Conservation (phyloP, 2,797 vertebrate genomes). For the Tangara arthus region DNA sequence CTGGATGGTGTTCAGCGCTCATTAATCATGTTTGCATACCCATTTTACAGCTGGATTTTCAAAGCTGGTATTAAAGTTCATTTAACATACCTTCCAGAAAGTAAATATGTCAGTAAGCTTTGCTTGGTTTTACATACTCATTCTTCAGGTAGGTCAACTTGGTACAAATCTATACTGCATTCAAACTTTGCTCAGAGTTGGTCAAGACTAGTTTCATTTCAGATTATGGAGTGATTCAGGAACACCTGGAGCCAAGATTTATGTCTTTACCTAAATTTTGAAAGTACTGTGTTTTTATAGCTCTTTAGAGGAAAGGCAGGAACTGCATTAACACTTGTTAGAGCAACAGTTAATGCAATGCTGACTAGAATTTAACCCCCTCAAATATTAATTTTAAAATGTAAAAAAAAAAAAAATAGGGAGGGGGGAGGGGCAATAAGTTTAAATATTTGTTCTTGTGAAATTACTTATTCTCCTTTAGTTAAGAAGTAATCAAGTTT, state of each 20-base stretch:
- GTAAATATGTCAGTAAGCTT: slow-evolving; percentile 71
- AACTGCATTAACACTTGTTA: slow-evolving; percentile 79
- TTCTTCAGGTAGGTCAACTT: slow-evolving; percentile 43
- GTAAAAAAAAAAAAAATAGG: not conserved
- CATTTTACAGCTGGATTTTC: slow-evolving; percentile 72
- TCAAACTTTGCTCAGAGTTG: slow-evolving; percentile 55
- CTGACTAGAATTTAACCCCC: slow-evolving; percentile 62
- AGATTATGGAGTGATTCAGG: slow-evolving; percentile 68
- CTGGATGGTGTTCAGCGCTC: slow-evolving; percentile 53
- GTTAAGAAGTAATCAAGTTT: not conserved
- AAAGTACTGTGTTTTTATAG: slow-evolving; percentile 73
- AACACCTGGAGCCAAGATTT: slow-evolving; percentile 81
- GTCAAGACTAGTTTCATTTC: slow-evolving; percentile 61
- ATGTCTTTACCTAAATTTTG: slow-evolving; percentile 71
- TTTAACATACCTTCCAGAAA: slow-evolving; percentile 59
- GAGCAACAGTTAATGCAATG: slow-evolving; percentile 69
- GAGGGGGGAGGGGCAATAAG: not conserved
- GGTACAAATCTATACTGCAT: slow-evolving; percentile 45
- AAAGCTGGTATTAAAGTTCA: slow-evolving; percentile 70
- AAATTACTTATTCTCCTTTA: not conserved
- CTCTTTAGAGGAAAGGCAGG: slow-evolving; percentile 76
- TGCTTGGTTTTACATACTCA: slow-evolving; percentile 65
- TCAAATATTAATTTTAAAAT: slow-evolving; percentile 57
- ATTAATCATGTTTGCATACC: slow-evolving; percentile 66
- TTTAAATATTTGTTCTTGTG: slow-evolving; percentile 19